These are phyloP conservation scores for Cynoglossus semilaevis DNA, from an alignment of 2,113 vertebrate species.

Conservation along the genomic window DNA sequence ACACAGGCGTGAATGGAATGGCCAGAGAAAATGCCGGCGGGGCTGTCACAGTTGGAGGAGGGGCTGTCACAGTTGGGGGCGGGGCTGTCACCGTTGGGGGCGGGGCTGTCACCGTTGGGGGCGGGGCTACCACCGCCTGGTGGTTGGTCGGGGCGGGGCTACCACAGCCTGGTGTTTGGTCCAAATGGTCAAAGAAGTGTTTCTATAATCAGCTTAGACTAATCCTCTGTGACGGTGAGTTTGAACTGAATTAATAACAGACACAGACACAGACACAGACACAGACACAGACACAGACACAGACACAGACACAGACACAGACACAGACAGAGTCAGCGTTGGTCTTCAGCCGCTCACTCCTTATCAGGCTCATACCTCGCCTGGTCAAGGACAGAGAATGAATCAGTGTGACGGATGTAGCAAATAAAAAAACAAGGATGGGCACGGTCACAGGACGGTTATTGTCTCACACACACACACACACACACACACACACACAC, in stretches of 20 bases:
- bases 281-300: too few relatives aligned
- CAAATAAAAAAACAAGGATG: constrained; percentile 1
- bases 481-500: constrained; percentile 26
- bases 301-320: too few relatives aligned
- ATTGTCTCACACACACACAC: constrained; percentile 51
- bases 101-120: constrained; percentile 20
- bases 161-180: too few relatives aligned
- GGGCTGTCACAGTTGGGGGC: constrained; percentile 17
- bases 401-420: constrained; percentile 12
- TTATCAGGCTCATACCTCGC: constrained; percentile 22
- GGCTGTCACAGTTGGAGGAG: constrained; percentile 16
- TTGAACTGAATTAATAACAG: constrained; percentile 19
- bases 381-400: constrained; percentile 32
- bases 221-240: constrained; percentile 14
- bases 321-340: too few relatives aligned
- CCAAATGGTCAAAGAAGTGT: constrained; percentile 18
- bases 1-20: constrained; percentile 42
- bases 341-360: too few relatives aligned
- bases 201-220: constrained; percentile 35
- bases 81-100: constrained; percentile 18
- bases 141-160: too few relatives aligned
- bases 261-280: not conserved
- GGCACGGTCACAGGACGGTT: constrained; percentile 41
- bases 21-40: constrained; percentile 22
- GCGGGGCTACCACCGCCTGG: too few relatives aligned